A percentile compares a stretch with the other conserved stretches of the same genome.
Conservation (phyloP, 2,888 invertebrate species). For the Spilosoma lubricipeda region DNA sequence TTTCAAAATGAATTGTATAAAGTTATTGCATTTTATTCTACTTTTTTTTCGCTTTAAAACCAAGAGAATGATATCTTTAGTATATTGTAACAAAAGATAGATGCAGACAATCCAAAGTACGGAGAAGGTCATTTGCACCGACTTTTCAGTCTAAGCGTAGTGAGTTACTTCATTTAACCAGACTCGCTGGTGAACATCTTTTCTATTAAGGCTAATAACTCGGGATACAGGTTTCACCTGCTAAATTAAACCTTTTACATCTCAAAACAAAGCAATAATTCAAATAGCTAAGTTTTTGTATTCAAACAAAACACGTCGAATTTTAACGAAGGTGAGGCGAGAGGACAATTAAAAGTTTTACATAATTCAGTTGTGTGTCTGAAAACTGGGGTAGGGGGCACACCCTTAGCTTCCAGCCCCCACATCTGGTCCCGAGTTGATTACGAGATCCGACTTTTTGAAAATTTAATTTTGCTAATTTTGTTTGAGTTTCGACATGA, state of each 20-base stretch:
- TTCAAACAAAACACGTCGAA: slow-evolving; percentile 69
- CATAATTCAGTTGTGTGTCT: slow-evolving; percentile 71
- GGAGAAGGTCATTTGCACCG: neutral
- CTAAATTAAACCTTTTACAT: slow-evolving; percentile 41
- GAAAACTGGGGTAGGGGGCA: slow-evolving; percentile 39
- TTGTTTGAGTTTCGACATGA: slow-evolving; percentile 56
- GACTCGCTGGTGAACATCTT: neutral
- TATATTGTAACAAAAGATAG: neutral
- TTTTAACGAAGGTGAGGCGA: slow-evolving; percentile 74
- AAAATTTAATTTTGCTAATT: slow-evolving; percentile 65
- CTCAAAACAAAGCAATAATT: slow-evolving; percentile 41
- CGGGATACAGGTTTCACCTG: slow-evolving; percentile 19
- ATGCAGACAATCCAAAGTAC: neutral
- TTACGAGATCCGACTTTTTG: slow-evolving; percentile 63
- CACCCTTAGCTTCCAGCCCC: slow-evolving; percentile 40
- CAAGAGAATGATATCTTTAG: neutral
- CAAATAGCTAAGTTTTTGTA: slow-evolving; percentile 54
- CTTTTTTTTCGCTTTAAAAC: neutral
- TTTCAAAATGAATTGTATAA: neutral
- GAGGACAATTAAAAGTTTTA: slow-evolving; percentile 76
- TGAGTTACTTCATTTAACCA: neutral
- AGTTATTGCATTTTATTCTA: neutral
- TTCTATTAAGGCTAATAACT: slow-evolving; percentile 14
- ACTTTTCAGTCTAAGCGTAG: neutral
- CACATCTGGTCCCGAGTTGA: slow-evolving; percentile 60